Conservation (phyloP, 1,140 invertebrate species). For the Apis laboriosa region DNA sequence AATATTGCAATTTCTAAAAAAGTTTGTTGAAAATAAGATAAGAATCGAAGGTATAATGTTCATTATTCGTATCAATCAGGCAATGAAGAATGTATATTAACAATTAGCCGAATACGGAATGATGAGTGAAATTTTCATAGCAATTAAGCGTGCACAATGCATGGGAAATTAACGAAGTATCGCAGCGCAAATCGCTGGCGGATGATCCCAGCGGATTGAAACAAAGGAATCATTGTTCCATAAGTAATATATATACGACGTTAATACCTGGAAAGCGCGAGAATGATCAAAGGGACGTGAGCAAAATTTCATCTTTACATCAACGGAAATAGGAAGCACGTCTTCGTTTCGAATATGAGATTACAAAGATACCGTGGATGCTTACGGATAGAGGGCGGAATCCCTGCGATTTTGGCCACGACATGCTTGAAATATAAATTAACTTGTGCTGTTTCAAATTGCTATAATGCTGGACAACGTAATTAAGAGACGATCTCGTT, state of each 20-base stretch:
- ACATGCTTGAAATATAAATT: background rate
- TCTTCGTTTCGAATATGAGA: background rate
- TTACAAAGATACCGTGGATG: background rate
- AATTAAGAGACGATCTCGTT: background rate
- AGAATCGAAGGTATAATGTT: no score
- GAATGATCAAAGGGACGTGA: background rate
- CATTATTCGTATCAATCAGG: no score
- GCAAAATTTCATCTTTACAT: background rate
- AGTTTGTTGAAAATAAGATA: no score
- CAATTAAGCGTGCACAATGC: background rate
- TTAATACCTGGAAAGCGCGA: background rate
- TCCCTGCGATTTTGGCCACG: background rate
- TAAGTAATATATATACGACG: background rate
- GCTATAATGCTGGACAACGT: background rate
- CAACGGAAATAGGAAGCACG: background rate
- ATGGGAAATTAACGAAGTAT: background rate
- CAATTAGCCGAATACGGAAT: background rate
- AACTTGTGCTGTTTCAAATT: background rate
- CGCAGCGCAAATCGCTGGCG: no score
- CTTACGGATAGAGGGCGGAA: background rate
- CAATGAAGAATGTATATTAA: background rate
- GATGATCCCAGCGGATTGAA: background rate
- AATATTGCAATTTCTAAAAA: no score
- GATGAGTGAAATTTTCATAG: background rate
- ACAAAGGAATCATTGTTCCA: background rate